phyloP scores from a whole-genome alignment of 2,888 invertebrate species.

The Apamea epomidion region DNA sequence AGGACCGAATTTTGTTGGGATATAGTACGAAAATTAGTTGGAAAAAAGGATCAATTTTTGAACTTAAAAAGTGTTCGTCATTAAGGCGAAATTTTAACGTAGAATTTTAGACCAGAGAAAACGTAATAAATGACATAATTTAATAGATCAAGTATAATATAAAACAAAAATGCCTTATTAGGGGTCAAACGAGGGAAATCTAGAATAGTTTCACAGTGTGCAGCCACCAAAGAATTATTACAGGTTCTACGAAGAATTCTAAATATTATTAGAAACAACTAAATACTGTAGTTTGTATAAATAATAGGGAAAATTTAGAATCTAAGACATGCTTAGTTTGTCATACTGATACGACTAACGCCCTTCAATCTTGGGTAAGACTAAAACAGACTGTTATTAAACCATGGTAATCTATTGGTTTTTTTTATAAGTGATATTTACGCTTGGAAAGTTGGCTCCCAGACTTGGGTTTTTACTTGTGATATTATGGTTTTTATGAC shows the following conservation, averaged over 20 bases:
- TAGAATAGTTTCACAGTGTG: slow-evolving; percentile 7
- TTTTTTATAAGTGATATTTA: background rate
- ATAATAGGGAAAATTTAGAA: slow-evolving; percentile 40
- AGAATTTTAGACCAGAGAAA: background rate
- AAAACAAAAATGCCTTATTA: background rate
- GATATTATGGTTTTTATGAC: background rate
- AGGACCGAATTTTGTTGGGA: background rate
- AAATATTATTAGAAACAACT: slow-evolving; percentile 48
- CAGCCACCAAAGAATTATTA: slow-evolving; percentile 27
- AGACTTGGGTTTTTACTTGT: background rate
- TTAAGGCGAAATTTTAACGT: background rate
- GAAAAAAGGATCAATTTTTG: background rate
- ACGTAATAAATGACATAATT: background rate
- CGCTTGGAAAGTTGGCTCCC: background rate
- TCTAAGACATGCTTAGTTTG: slow-evolving; percentile 60
- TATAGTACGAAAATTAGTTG: background rate
- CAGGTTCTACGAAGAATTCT: slow-evolving; percentile 45
- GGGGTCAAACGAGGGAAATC: background rate
- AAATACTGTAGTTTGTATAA: slow-evolving; percentile 41
- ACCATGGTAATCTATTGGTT: slow-evolving; percentile 59
- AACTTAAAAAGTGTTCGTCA: background rate
- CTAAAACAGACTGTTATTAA: slow-evolving; percentile 52
- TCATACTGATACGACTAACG: slow-evolving; percentile 49
- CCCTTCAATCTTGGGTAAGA: slow-evolving; percentile 35
- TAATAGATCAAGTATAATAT: background rate